Conservation (phyloP, 2,888 invertebrate genomes). For the Crepidodera aurea region DNA sequence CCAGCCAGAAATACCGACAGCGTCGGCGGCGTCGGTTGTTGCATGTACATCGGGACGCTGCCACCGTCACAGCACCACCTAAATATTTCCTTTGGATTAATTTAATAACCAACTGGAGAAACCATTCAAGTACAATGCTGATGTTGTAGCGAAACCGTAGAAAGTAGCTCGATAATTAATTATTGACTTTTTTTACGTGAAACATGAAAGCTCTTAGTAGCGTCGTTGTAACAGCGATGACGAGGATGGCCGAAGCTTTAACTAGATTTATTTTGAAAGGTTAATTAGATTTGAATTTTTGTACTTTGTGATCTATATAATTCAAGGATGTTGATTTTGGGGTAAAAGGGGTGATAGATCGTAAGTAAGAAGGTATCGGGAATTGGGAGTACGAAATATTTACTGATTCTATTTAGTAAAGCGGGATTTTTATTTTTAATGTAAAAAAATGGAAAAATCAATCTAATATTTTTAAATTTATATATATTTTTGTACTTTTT, state of each 20-base stretch:
- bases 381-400: too few species aligned
- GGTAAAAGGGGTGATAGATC: too few species aligned
- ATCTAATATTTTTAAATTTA: too few species aligned
- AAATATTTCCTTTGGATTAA: conserved; percentile 44
- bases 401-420: too few species aligned
- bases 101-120: conserved; percentile 54
- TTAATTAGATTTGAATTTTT: conserved; percentile 5
- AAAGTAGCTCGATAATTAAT: conserved; percentile 49
- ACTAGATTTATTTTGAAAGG: neutral
- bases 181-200: conserved; percentile 23
- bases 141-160: conserved; percentile 51
- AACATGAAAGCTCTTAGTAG: conserved; percentile 14
- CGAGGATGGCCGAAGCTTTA: neutral
- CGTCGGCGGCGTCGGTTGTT: too few species aligned
- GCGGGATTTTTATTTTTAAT: too few species aligned
- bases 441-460: too few species aligned
- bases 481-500: too few species aligned
- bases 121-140: conserved; percentile 49
- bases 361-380: too few species aligned
- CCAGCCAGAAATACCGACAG: too few species aligned
- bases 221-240: neutral
- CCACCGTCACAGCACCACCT: conserved; percentile 2
- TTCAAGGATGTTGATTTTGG: too few species aligned
- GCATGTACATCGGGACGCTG: neutral
- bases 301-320: neutral